Evolutionary conservation across 2,888 invertebrate species (phyloP).

Genomic region (Congeria kusceri): DNA sequence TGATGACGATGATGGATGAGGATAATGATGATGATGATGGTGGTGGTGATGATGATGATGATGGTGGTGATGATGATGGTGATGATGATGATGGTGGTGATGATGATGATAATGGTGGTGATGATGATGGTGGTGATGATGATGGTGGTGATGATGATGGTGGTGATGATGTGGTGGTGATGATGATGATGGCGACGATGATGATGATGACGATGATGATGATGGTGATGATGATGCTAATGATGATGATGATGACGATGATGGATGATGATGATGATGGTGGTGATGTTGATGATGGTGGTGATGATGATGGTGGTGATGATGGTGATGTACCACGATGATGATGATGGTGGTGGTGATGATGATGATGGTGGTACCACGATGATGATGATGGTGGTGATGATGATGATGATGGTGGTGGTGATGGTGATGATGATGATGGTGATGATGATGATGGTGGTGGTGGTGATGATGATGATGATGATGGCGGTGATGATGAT

Average conservation of each 20-base stretch:
- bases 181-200: neutral
- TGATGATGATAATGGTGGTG: neutral
- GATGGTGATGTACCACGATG: neutral
- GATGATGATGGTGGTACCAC: neutral
- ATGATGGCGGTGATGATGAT: neutral
- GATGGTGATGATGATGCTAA: conserved; percentile 10
- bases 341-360: neutral
- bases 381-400: conserved; percentile 5
- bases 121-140: neutral
- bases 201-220: conserved; percentile 11
- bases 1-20: neutral
- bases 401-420: neutral
- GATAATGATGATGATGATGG: conserved; percentile 1
- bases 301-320: neutral
- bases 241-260: conserved; percentile 13
- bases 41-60: neutral
- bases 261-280: conserved; percentile 10
- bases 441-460: neutral
- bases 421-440: neutral
- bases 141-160: neutral
- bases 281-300: neutral
- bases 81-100: neutral
- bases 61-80: neutral
- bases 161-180: neutral
- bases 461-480: neutral